Evolutionary conservation across 2,888 invertebrate species (phyloP).

Genomic region (Callimorpha dominula): DNA sequence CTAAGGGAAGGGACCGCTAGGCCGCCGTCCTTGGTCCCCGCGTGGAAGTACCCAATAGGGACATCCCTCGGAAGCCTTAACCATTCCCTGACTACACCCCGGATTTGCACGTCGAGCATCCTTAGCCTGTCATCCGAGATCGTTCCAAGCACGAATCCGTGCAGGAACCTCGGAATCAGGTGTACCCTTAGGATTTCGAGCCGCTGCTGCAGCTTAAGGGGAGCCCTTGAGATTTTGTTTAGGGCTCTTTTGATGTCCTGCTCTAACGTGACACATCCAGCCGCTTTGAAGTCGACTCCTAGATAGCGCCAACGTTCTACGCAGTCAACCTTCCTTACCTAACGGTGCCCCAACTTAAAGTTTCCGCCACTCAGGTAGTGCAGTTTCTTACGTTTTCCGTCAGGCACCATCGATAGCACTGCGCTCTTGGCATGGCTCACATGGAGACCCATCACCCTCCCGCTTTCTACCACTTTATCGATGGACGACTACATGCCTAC

Average conservation of each 20-base stretch:
- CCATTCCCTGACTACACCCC: too few species aligned
- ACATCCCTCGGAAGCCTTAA: not conserved
- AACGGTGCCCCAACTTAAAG: conserved; percentile 39
- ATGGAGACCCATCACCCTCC: conserved; percentile 20
- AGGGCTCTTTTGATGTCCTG: conserved; percentile 43
- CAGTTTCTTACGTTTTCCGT: conserved; percentile 53
- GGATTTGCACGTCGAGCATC: conserved; percentile 50
- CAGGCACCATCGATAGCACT: conserved; percentile 51
- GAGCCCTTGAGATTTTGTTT: conserved; percentile 36
- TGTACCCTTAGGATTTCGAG: conserved; percentile 59
- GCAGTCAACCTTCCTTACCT: conserved; percentile 47
- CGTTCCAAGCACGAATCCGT: conserved; percentile 59
- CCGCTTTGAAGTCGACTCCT: conserved; percentile 56
- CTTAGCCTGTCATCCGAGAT: conserved; percentile 48
- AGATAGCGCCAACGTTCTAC: conserved; percentile 54
- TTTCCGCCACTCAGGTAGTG: conserved; percentile 32
- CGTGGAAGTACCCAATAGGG: too few species aligned
- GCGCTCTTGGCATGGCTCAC: conserved; percentile 49
- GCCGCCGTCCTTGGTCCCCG: too few species aligned
- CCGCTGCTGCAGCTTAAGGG: conserved; percentile 61
- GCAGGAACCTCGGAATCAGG: conserved; percentile 65
- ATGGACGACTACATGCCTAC: conserved; percentile 41
- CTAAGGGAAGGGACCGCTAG: not conserved
- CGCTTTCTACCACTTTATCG: conserved; percentile 32
- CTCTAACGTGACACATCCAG: conserved; percentile 52